phyloP scores from a whole-genome alignment of 1,140 invertebrate genomes.

The Drosophila punjabiensis region DNA sequence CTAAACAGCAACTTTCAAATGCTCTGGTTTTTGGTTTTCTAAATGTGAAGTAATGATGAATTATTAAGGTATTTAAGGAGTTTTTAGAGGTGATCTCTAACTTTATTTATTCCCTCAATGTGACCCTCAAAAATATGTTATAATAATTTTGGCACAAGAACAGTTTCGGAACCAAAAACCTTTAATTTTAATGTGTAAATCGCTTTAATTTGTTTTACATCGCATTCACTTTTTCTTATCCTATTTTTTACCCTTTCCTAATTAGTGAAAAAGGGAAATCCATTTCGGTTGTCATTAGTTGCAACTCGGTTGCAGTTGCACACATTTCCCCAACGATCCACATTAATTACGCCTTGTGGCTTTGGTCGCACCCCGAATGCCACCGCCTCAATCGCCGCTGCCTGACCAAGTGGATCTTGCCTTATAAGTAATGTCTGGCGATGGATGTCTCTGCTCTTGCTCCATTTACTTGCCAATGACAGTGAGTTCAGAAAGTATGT shows the following conservation, averaged over 20 bases:
- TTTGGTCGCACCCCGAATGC: background rate
- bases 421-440: constrained; percentile 24
- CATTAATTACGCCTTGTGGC: constrained; percentile 61
- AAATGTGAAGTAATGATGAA: background rate
- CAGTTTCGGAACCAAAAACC: background rate
- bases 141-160: background rate
- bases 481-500: constrained; percentile 74
- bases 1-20: constrained; percentile 23
- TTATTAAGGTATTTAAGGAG: background rate
- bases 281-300: constrained; percentile 8
- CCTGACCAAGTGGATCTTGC: constrained; percentile 10
- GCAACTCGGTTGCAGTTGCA: constrained; percentile 10
- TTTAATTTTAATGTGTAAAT: background rate
- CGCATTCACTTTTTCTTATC: background rate
- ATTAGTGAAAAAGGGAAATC: background rate
- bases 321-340: constrained; percentile 20
- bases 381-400: background rate
- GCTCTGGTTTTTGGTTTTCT: background rate
- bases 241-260: background rate
- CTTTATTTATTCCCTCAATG: background rate
- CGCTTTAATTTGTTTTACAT: background rate
- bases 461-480: constrained; percentile 75
- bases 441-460: constrained; percentile 58
- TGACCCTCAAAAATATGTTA: no score
- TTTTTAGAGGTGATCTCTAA: background rate